Conservation (phyloP, 2,113 vertebrate genomes). For the Phrynosoma blainvillii region DNA sequence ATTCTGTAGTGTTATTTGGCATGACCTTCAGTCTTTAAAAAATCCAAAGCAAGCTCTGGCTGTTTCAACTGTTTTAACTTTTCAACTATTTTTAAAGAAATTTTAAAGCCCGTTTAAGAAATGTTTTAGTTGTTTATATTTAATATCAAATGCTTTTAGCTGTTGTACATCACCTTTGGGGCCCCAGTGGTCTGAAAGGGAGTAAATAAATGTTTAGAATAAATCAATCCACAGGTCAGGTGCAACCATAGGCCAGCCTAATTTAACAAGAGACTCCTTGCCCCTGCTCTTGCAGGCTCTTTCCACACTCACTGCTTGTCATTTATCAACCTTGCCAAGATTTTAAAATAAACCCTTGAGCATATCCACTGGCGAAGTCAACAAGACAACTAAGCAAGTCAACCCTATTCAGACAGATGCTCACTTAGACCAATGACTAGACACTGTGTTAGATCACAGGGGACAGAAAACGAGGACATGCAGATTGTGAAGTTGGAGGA, state of each 20-base stretch:
- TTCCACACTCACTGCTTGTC: conserved; percentile 9
- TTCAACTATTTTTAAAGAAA: too few relatives aligned
- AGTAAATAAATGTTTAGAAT: too few relatives aligned
- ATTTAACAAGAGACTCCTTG: neutral
- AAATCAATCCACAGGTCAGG: neutral
- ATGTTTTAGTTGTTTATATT: too few relatives aligned
- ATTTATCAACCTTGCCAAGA: conserved; percentile 20
- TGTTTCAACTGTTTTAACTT: too few relatives aligned
- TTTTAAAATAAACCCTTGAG: neutral
- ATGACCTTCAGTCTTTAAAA: too few relatives aligned
- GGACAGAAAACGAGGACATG: neutral
- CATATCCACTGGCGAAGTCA: neutral
- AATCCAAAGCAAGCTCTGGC: too few relatives aligned
- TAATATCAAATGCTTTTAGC: too few relatives aligned
- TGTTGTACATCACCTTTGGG: too few relatives aligned
- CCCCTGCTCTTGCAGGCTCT: conserved; percentile 12
- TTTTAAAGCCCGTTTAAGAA: too few relatives aligned
- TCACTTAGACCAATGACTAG: neutral
- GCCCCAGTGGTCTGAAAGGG: too few relatives aligned
- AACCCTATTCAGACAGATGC: neutral
- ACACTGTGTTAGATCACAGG: neutral
- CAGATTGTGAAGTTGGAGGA: neutral
- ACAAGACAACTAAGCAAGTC: neutral
- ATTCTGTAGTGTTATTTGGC: too few relatives aligned
- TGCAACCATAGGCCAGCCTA: neutral